A percentile compares a stretch with the other conserved stretches of the same genome.
These are phyloP conservation scores for Calliscelio sp. DNA, from an alignment of 2,888 invertebrate species.

Conservation along the genomic window DNA sequence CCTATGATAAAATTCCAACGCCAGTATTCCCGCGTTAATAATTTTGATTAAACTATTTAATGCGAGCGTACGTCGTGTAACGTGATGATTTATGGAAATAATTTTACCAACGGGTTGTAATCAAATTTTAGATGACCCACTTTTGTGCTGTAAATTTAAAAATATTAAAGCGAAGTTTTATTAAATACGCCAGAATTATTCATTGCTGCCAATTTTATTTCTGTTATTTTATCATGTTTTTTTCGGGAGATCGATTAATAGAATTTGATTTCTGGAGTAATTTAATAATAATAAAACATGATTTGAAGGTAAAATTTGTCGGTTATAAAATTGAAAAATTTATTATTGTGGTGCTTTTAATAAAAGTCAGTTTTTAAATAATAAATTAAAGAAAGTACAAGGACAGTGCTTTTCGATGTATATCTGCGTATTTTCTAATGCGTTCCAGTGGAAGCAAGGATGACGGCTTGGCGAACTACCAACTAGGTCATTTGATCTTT, in stretches of 20 bases:
- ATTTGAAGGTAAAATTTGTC: too few relatives aligned
- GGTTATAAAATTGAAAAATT: too few relatives aligned
- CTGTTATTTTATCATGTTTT: too few relatives aligned
- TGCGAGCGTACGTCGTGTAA: constrained; percentile 8
- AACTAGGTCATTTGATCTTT: constrained; percentile 80
- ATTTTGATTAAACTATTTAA: constrained; percentile 40
- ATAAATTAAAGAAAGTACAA: constrained; percentile 11
- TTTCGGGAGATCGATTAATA: too few relatives aligned
- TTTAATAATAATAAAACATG: not conserved
- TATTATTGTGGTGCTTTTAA: too few relatives aligned
- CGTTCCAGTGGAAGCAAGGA: constrained; percentile 66
- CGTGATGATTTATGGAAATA: constrained; percentile 37
- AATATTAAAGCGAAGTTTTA: constrained; percentile 4
- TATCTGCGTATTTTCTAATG: constrained; percentile 71
- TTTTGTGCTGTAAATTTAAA: constrained; percentile 36
- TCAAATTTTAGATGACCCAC: constrained; percentile 30
- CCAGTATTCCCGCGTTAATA: constrained; percentile 17
- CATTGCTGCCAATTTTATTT: not conserved
- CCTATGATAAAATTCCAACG: not conserved
- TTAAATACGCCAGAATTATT: not conserved
- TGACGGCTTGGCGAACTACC: constrained; percentile 77
- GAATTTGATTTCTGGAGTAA: too few relatives aligned
- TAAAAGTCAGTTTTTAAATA: too few relatives aligned
- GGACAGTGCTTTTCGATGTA: constrained; percentile 38
- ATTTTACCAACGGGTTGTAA: constrained; percentile 10